Conservation (phyloP, 30 jellyfish, hydroid and myxozoan species). For the Cassiopea andromeda region DNA sequence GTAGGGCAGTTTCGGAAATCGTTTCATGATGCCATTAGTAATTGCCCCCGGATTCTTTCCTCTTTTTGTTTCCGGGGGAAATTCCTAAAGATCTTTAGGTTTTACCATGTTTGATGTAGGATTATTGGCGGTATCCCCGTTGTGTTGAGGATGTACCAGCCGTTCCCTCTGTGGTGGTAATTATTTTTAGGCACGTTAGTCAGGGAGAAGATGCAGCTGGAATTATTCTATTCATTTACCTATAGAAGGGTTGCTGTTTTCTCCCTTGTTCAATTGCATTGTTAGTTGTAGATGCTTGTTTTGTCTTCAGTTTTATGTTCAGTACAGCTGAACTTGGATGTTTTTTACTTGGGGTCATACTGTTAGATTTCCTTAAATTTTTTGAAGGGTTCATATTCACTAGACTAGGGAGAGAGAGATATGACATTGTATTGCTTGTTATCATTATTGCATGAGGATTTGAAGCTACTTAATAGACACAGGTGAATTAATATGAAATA, state of each 20-base stretch:
- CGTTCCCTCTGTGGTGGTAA: background rate
- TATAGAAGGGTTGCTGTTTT: background rate
- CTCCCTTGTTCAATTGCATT: background rate
- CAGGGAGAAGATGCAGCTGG: background rate
- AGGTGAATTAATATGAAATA: too few relatives aligned
- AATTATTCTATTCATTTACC: background rate
- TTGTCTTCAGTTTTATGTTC: too few relatives aligned
- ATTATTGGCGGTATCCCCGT: background rate
- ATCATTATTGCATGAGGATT: too few relatives aligned
- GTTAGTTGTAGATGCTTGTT: background rate
- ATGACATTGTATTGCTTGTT: too few relatives aligned
- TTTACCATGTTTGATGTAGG: background rate
- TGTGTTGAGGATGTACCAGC: background rate
- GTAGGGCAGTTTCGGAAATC: conserved; percentile 11
- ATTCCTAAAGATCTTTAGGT: background rate
- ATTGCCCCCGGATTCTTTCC: background rate
- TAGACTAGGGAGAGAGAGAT: too few relatives aligned
- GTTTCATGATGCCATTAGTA: background rate
- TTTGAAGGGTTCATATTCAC: too few relatives aligned
- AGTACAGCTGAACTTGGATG: too few relatives aligned
- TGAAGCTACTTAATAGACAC: too few relatives aligned
- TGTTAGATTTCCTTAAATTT: too few relatives aligned
- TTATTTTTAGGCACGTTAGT: background rate
- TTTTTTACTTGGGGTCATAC: too few relatives aligned
- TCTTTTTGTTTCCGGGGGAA: background rate